Evolutionary conservation across 2,797 vertebrate species (phyloP), one percentile per base, ranked within the genome.

Genomic region (Helostoma temminkii): DNA sequence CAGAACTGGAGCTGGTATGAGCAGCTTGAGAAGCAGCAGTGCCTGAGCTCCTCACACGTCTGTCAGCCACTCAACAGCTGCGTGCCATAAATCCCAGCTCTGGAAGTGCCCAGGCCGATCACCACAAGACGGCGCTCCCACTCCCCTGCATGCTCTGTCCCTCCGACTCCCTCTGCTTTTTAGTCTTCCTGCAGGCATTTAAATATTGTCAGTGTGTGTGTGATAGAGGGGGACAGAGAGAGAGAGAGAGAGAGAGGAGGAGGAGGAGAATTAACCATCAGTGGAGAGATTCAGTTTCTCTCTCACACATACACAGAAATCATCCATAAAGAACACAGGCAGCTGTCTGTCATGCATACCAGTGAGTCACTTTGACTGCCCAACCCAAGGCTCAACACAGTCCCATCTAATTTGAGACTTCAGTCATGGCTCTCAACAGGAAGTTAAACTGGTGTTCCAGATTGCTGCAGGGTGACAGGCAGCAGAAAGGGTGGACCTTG

Each of bases 41-140:
- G 85, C 69, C 62, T 26, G 72, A 89, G 93, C 83, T 91, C 78
- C 83, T 48, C 81, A 84, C 80, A 42, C 76, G 91, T 88, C 92
- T 92, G 92, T 93, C 92, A 95, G 91, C 88, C 85, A 67, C 74
- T 92, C 84, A 94, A 94, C 94, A 95, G 94, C 94, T 95, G 94
- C 89, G 80, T 73, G 88, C 86, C 91, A 93, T 94, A 94, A 94
- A 95, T 95, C 88, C n/a, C 90, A 81, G 80, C 66, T 60, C 81
- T 84, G 83, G 77, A 86, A 78, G 76, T 64, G 84, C 55, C 81
- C 81, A 30, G 69, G 66, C 68, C 68, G 60, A 86, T 84, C 81
- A 62, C 90, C 90, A 83, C 80, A 21, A 87, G 87, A 77, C 64
- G 90, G 80, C 85, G 83, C 91, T 89, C 83, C 71, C 80, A 74